phyloP scores from a whole-genome alignment of 2,113 vertebrate species.

The Litocranius walleri region DNA sequence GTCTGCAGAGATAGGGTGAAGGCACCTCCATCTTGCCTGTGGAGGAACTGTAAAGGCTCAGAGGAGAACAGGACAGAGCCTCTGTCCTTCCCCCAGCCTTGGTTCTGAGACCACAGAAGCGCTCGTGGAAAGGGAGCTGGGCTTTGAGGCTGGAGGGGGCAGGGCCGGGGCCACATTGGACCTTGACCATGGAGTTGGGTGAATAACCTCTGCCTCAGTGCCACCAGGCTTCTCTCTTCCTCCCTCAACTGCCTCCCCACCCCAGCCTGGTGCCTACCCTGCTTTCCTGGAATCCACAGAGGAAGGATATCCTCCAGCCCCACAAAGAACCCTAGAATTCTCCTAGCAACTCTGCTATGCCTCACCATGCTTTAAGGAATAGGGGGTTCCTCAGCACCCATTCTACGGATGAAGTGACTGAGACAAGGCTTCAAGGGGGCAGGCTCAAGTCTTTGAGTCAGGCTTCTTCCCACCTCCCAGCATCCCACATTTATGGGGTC shows the following conservation, averaged over 20 bases:
- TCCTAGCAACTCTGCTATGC: background rate
- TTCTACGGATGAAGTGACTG: background rate
- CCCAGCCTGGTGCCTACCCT: background rate
- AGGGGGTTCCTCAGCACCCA: background rate
- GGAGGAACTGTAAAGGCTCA: background rate
- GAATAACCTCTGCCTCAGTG: background rate
- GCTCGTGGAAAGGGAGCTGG: background rate
- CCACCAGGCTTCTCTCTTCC: background rate
- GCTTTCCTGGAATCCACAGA: background rate
- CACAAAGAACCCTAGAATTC: background rate
- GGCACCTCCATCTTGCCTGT: fast-evolving
- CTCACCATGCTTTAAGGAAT: background rate
- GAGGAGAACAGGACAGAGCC: background rate
- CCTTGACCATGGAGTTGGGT: background rate
- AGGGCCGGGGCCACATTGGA: fast-evolving
- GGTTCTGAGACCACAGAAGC: background rate
- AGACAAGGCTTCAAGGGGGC: background rate
- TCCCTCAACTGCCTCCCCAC: background rate
- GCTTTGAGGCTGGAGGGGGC: background rate
- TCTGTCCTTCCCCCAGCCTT: background rate
- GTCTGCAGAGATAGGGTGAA: background rate
- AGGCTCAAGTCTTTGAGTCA: background rate
- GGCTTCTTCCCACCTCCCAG: background rate
- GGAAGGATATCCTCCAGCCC: background rate
- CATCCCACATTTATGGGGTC: background rate